Evolutionary conservation across 2,797 vertebrate genomes (phyloP).

Genomic region (Acipenser ruthenus): DNA sequence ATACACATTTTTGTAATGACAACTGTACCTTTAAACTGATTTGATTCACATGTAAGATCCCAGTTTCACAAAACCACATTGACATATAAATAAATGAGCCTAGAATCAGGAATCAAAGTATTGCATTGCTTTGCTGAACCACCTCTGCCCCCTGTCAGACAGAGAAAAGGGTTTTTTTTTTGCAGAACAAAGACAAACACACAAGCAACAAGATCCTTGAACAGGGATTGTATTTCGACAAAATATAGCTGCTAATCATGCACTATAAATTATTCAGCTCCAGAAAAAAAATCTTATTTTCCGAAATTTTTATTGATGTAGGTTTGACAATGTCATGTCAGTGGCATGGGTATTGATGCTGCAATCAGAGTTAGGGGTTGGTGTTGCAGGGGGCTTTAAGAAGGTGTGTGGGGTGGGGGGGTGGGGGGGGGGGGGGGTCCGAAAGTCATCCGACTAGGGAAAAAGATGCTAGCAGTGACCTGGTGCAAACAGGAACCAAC

Average conservation of each 20-base stretch:
- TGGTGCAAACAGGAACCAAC: slow-evolving; percentile 38
- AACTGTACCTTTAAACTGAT: too few species aligned
- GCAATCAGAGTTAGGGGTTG: slow-evolving; percentile 51
- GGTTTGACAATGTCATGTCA: slow-evolving; percentile 54
- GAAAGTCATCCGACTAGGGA: not conserved
- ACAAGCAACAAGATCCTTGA: slow-evolving; percentile 62
- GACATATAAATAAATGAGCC: not conserved
- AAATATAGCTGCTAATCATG: slow-evolving; percentile 61
- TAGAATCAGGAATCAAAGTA: slow-evolving; percentile 9
- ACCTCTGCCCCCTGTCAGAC: slow-evolving; percentile 11
- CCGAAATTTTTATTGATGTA: slow-evolving; percentile 82
- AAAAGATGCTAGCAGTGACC: slow-evolving; percentile 20
- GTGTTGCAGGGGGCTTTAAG: slow-evolving; percentile 27
- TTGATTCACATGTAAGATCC: not conserved
- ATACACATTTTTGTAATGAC: too few species aligned
- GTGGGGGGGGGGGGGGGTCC: slow-evolving; percentile 16
- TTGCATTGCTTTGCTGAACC: slow-evolving; percentile 16
- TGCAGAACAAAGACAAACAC: slow-evolving; percentile 62
- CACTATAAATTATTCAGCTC: slow-evolving; percentile 79
- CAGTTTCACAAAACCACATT: not conserved
- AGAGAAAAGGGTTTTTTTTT: slow-evolving; percentile 43
- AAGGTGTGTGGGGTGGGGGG: slow-evolving; percentile 23
- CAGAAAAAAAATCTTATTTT: slow-evolving; percentile 71
- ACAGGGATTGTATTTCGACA: slow-evolving; percentile 66
- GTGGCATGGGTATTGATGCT: slow-evolving; percentile 67